Evolutionary conservation across 1,140 invertebrate species (phyloP).

Genomic region (Scaptomyza montana): DNA sequence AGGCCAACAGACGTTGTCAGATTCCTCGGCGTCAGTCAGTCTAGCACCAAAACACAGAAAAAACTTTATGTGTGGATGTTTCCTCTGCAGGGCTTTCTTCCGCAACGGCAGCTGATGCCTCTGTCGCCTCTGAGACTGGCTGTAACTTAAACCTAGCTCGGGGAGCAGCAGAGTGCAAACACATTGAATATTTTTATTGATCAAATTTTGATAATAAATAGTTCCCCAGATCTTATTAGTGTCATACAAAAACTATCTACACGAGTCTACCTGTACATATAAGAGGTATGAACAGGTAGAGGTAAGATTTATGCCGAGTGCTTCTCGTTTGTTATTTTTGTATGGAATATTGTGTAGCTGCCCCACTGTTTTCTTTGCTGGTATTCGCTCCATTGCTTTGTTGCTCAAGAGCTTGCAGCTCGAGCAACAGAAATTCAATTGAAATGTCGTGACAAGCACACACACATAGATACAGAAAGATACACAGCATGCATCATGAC

Average conservation of each 20-base stretch:
- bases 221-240: too few species aligned
- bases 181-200: neutral
- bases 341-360: neutral
- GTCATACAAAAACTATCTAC: too few species aligned
- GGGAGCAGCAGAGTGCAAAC: slow-evolving; percentile 11
- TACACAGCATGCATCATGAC: slow-evolving; percentile 34
- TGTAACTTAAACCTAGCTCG: slow-evolving; percentile 50
- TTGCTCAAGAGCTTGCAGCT: slow-evolving; percentile 58
- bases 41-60: slow-evolving; percentile 23
- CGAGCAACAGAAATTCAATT: slow-evolving; percentile 71
- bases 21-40: slow-evolving; percentile 46
- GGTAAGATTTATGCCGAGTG: too few species aligned
- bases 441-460: slow-evolving; percentile 67
- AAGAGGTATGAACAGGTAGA: too few species aligned
- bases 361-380: slow-evolving; percentile 2
- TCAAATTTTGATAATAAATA: too few species aligned
- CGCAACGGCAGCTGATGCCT: slow-evolving; percentile 1
- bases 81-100: neutral
- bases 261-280: too few species aligned
- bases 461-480: slow-evolving; percentile 10
- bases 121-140: slow-evolving; percentile 8
- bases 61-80: neutral
- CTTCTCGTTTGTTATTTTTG: neutral
- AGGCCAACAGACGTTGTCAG: slow-evolving; percentile 46
- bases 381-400: slow-evolving; percentile 42